These are phyloP conservation scores for Hipparchia sbordonii DNA, from an alignment of 2,888 invertebrate genomes.

Conservation along the genomic window DNA sequence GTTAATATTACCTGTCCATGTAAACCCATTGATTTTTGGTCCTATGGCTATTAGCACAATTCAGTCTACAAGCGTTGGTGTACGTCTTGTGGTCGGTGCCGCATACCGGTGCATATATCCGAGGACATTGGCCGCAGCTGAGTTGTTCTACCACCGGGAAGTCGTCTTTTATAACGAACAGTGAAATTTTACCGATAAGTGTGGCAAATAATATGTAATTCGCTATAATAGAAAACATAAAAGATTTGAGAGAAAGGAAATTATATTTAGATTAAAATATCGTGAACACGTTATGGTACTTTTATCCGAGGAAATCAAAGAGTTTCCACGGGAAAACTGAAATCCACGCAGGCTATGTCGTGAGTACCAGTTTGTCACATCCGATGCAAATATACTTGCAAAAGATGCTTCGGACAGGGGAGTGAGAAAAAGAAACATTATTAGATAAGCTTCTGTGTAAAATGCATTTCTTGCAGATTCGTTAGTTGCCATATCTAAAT, in stretches of 20 bases:
- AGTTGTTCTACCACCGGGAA: constrained; percentile 41
- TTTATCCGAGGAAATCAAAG: too few relatives aligned
- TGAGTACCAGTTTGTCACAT: too few relatives aligned
- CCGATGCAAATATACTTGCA: too few relatives aligned
- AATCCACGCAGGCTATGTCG: too few relatives aligned
- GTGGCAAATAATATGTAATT: constrained; percentile 2
- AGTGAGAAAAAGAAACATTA: too few relatives aligned
- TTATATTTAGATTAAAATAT: too few relatives aligned
- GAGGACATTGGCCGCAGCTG: constrained; percentile 41
- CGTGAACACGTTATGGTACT: too few relatives aligned
- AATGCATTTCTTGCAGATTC: too few relatives aligned
- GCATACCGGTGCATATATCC: constrained; percentile 48
- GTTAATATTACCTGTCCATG: constrained; percentile 29
- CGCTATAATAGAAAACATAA: constrained; percentile 2
- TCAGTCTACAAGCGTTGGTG: constrained; percentile 45
- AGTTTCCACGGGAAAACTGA: too few relatives aligned
- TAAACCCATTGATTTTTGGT: constrained; percentile 32
- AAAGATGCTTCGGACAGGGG: too few relatives aligned
- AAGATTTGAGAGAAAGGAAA: not conserved
- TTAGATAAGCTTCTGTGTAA: too few relatives aligned
- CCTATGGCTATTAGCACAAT: constrained; percentile 40
- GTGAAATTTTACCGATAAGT: not conserved
- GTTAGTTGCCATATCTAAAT: too few relatives aligned
- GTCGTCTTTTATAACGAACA: constrained; percentile 34
- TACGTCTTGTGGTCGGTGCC: constrained; percentile 45